A percentile compares a stretch with the other conserved stretches of the same genome.
Conservation (phyloP, 2,797 vertebrate genomes). For the Dendrocincla tyrannina region DNA sequence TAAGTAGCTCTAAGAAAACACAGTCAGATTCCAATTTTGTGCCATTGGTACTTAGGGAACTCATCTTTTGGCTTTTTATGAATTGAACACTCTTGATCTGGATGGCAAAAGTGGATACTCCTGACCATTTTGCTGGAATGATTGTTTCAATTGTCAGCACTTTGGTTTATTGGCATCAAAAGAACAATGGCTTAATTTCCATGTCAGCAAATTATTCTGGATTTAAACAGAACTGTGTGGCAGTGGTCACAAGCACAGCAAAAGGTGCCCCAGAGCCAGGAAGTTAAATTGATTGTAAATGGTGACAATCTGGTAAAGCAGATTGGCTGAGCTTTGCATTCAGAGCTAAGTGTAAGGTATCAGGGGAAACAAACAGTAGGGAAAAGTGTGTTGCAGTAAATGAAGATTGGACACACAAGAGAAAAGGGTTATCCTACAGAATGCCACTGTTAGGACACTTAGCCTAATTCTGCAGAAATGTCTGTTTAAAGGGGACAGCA, state of each 20-base stretch:
- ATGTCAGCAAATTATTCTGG: slow-evolving; percentile 20
- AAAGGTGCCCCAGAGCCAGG: slow-evolving; percentile 18
- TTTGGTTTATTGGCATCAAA: slow-evolving; percentile 3
- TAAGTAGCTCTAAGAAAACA: slow-evolving; percentile 61
- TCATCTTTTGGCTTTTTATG: slow-evolving; percentile 31
- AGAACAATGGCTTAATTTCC: slow-evolving; percentile 42
- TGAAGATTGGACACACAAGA: not conserved
- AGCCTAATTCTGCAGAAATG: not conserved
- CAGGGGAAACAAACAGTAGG: not conserved
- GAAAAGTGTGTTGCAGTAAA: not conserved
- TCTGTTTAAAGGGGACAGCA: not conserved
- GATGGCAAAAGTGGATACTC: not conserved
- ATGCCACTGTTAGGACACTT: not conserved
- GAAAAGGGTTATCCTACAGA: not conserved
- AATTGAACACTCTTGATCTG: slow-evolving; percentile 24
- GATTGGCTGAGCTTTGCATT: not conserved
- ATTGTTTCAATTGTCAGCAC: slow-evolving; percentile 13
- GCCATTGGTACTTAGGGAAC: not conserved
- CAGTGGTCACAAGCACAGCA: not conserved
- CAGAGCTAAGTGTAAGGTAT: not conserved
- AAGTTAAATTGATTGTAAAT: not conserved
- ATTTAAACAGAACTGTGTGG: not conserved
- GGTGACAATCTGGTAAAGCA: not conserved
- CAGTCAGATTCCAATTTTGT: slow-evolving; percentile 4
- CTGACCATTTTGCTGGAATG: not conserved